Conservation (phyloP, 2,113 vertebrate genomes). For the Psittacula cyanocephala region DNA sequence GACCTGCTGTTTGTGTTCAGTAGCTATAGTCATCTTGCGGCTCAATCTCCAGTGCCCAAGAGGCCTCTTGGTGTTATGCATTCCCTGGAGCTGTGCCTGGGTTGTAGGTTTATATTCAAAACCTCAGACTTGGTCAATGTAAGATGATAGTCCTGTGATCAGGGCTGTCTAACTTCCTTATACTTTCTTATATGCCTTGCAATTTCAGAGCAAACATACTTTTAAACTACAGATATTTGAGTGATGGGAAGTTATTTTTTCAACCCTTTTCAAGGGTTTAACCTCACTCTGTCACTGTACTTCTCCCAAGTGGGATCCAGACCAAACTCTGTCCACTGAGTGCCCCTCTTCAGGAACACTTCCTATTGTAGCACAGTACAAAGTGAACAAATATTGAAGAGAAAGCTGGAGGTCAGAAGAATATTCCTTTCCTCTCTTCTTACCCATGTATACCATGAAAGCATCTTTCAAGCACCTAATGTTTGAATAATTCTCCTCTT, state of each 20-base stretch:
- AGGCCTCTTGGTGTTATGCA: accelerated
- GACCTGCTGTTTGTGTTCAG: neutral
- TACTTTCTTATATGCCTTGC: neutral
- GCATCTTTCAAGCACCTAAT: neutral
- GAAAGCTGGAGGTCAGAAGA: neutral
- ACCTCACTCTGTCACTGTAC: neutral
- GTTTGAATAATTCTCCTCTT: conserved; percentile 26
- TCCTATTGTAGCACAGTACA: neutral
- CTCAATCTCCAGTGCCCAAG: accelerated
- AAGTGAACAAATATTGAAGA: neutral
- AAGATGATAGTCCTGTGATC: neutral
- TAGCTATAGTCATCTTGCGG: neutral
- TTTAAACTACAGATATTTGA: neutral
- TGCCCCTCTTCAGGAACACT: neutral
- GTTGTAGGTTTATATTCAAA: neutral
- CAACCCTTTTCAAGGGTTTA: neutral
- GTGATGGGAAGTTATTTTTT: neutral
- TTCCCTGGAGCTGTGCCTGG: neutral
- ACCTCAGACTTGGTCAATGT: neutral
- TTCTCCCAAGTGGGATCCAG: neutral
- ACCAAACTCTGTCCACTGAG: accelerated
- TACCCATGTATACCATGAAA: neutral
- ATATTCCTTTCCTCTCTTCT: neutral
- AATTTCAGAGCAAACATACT: neutral
- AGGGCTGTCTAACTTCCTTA: neutral